A percentile compares a stretch with the other conserved stretches of the same genome.
phyloP scores from a whole-genome alignment of 2,113 vertebrate species.

The Oryzias woworae region DNA sequence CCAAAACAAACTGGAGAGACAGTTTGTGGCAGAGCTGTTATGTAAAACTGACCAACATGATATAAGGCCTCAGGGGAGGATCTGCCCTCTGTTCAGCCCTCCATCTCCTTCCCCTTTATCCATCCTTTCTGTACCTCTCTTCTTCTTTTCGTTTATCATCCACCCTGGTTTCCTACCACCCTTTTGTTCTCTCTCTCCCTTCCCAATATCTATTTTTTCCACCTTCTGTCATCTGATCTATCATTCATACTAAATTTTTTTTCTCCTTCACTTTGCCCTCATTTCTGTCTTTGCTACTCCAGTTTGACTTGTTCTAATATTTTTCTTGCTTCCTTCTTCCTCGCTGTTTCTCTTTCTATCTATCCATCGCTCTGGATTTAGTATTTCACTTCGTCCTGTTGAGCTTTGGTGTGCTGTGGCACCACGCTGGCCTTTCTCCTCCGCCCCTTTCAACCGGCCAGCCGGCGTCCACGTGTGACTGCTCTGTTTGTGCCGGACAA shows the following conservation, averaged over 20 bases:
- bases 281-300: neutral
- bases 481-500: conserved; percentile 52
- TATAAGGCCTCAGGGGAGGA: conserved; percentile 21
- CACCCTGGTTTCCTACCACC: neutral
- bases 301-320: no score
- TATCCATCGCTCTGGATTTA: neutral
- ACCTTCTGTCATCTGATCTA: neutral
- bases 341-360: neutral
- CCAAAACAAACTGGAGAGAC: conserved; percentile 15
- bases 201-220: neutral
- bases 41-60: conserved; percentile 36
- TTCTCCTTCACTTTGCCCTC: neutral
- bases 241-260: neutral
- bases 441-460: conserved; percentile 22
- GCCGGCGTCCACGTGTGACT: conserved; percentile 38
- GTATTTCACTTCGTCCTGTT: neutral
- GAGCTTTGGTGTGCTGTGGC: neutral
- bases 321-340: neutral
- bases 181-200: neutral
- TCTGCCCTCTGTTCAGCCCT: conserved; percentile 5
- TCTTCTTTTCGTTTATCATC: neutral
- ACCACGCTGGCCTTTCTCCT: neutral
- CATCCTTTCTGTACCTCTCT: neutral
- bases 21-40: conserved; percentile 29
- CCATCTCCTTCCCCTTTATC: neutral